phyloP scores from a whole-genome alignment of 1,140 invertebrate genomes.

The Nasonia giraulti region DNA sequence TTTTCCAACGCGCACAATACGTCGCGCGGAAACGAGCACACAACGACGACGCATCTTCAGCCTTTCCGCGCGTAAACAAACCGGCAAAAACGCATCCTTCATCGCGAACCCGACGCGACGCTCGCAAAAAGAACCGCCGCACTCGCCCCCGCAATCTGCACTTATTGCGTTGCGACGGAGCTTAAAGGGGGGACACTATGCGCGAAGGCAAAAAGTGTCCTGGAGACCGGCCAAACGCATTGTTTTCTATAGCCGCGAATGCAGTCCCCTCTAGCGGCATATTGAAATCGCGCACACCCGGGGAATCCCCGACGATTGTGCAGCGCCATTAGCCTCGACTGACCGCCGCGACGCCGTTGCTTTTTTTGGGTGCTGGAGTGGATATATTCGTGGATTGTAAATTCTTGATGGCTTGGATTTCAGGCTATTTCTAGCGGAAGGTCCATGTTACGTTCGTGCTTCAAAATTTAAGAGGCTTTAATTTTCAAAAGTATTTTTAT shows the following conservation, averaged over 20 bases:
- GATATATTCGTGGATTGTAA: not conserved
- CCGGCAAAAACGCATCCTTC: not conserved
- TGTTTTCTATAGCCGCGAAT: not conserved
- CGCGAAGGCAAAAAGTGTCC: not conserved
- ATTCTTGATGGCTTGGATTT: not conserved
- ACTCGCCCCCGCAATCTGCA: not conserved
- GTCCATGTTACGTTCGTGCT: too few species aligned
- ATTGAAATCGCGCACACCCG: not conserved
- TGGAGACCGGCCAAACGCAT: constrained; percentile 26
- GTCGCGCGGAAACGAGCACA: not conserved
- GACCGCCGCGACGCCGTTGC: not conserved
- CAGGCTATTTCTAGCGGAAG: too few species aligned
- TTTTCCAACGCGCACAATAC: not conserved
- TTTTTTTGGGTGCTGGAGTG: not conserved
- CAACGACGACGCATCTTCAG: not conserved
- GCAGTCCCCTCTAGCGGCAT: not conserved
- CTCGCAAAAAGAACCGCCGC: not conserved
- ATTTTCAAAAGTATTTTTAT: too few species aligned
- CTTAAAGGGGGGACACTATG: not conserved
- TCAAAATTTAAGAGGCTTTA: too few species aligned
- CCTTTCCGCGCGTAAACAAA: constrained; percentile 26
- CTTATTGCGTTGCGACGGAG: not conserved
- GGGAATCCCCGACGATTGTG: not conserved
- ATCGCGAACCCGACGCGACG: not conserved
- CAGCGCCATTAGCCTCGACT: not conserved